phyloP scores from a whole-genome alignment of 2,888 invertebrate genomes.

The Dicyrtoma fusca region DNA sequence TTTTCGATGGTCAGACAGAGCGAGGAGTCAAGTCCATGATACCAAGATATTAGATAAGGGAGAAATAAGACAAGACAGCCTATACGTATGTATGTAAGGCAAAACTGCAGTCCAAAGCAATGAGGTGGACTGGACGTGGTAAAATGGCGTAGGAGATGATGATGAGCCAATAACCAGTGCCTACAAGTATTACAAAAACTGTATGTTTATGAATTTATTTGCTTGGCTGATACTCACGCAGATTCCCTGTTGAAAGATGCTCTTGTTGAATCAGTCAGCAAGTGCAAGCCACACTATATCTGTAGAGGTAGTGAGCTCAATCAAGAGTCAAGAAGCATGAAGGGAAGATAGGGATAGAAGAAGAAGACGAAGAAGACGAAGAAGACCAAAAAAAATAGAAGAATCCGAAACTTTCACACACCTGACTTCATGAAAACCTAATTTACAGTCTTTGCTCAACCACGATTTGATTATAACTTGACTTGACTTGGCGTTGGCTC shows the following conservation, averaged over 20 bases:
- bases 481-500: not conserved
- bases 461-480: constrained; percentile 24
- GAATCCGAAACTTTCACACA: constrained; percentile 26
- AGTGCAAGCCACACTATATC: too few relatives aligned
- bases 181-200: not conserved
- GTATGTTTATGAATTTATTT: too few relatives aligned
- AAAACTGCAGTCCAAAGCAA: too few relatives aligned
- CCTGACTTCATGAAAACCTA: constrained; percentile 25
- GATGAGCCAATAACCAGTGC: constrained; percentile 2
- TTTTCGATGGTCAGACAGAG: not conserved
- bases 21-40: too few relatives aligned
- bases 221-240: too few relatives aligned
- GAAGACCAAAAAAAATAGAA: not conserved
- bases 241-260: too few relatives aligned
- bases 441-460: constrained; percentile 24
- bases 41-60: too few relatives aligned
- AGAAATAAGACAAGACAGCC: not conserved
- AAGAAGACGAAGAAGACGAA: not conserved
- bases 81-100: too few relatives aligned
- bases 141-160: not conserved
- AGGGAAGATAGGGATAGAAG: not conserved
- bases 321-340: not conserved
- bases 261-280: too few relatives aligned
- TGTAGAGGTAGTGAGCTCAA: too few relatives aligned
- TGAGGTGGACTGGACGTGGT: not conserved